Evolutionary conservation across 2,888 invertebrate species (phyloP), one percentile per base, ranked within the genome.

Genomic region (Artemia sp.): DNA sequence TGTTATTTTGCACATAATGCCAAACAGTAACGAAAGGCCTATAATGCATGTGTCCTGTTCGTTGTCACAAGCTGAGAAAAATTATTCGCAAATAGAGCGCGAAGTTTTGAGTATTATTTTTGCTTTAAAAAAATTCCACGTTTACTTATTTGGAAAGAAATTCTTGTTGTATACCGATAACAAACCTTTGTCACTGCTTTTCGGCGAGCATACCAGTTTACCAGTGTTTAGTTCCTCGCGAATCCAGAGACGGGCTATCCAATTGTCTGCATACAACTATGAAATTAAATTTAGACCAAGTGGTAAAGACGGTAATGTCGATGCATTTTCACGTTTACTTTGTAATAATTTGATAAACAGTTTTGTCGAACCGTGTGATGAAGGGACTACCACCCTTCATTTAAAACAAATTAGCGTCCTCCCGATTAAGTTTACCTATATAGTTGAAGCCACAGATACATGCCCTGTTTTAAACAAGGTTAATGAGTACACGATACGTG

Each of bases 391-490:
- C 12, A 14, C 12, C 14, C 58, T 53, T 12, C 58, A 53, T 53
- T 14, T 53, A 12, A 53, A 53, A 53, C 58, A 53, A 14, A 53
- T 53, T 53, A 6, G 14, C 14, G 58, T 4, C 12, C 14, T 53
- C 12, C 58, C 58, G 12, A 53, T 53, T 14, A 53, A 12, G 12
- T 53, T 53, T 53, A 53, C 12, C 12, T 12, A 53, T 6, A 53
- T 53, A n/a, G 58, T 53, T 14, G 58, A 12, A 14, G 12, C 4
- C 12, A 53, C 58, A n/a, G 58, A 6, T 53, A 53, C 12, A n/a
- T n/a, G 58, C 58, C 58, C 58, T 14, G 58, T 53, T 53, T 14
- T 53, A n/a, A n/a, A 12, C 12, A 53, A 53, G 58, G 58, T 53
- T n/a, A 53, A 14, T n/a, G 58, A 53, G 58, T 53, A n/a, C 14